Evolutionary conservation across 2,797 vertebrate species (phyloP), one percentile per base, ranked within the genome.

Genomic region (Urocyon cinereoargenteus): DNA sequence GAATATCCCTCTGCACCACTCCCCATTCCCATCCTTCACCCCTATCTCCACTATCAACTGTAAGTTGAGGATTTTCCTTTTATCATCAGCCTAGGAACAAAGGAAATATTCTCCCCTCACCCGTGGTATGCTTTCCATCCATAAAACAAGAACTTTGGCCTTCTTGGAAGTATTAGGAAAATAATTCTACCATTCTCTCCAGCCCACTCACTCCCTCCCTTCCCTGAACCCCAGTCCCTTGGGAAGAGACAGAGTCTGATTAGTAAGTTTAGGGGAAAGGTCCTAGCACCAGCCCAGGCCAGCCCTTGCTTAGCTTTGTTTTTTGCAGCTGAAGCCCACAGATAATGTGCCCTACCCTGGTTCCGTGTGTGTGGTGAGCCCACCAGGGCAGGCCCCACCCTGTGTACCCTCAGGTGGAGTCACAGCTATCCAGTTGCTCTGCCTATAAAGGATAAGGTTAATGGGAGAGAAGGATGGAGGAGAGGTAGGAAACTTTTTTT

Each of bases 381-480:
- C 22, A 12, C 18, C 13, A 55, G 8, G 15, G 26, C 26, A 72
- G 22, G 18, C 40, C 55, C 4, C 6, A 6, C 19, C 36, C 34
- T 6, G 2, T 3, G 12, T 8, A 26, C 19, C 19, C 31, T 49
- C 24, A 36, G 24, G 22, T 21, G 59, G 5, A 61, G 31, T 18
- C 49, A 18, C 19, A 87, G 34, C 40, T 3, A 14, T 57, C 16
- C 19, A 7, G 28, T 0, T 2, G 24, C 26, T 73, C 59, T 55
- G 12, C 51, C 45, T 26, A 2, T 1, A 11, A 36, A 13, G 45
- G 70, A 31, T 3, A 68, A 70, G 40, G 4, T 3, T 26, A 36
- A 9, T 16, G 16, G 6, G 19, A 2, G 16, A 22, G 2, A 0
- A 2, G 11, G 6, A 19, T 0, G n/a, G 13, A 9, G 28, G 3